Base-by-base conservation (phyloP, 2,113 vertebrate genomes). In the Cyrtonyx montezumae region DNA sequence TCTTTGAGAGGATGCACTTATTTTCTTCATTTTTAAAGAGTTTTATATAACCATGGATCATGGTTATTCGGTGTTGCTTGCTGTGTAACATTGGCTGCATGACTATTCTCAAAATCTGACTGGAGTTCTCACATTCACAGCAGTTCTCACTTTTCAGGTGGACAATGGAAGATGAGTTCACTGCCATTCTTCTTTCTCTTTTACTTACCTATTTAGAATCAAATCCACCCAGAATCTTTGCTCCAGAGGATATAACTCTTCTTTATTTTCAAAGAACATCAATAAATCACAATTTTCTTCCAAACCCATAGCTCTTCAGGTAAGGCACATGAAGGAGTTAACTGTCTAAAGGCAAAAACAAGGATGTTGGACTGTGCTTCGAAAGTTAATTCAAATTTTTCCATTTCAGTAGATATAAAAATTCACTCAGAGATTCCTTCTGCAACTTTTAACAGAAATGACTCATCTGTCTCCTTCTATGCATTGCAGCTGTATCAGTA, bases 61-160 rank as follows among this genome's bases (percentile, higher is more conserved):
- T 23, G 58, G 32, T 76, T 84, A 62, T 87, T 83, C 2, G 7
- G 26, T 6, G 8, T 32, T 75, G 3, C 49, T 74, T 83, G 34
- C 49, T 74, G 51, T 11, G 2, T 69, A 34, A 7, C 22, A 8
- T 13, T 1, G 0, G 4, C 75, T 82, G 26, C 4, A 10, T 36
- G 40, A 34, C 70, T 76, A 4, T 21, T 87, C 55, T 67, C 12
- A 37, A 10, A 36, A 73, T 37, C 17, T 1, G 5, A 0, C 45
- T 30, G 17, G 20, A n/a, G 30, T 56, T 89, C 62, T 71, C 25
- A 37, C 6, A n/a, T 48, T 59, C 55, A 32, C 48, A 61, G 28
- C 13, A 68, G 25, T 74, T 69, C 23, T 37, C 23, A n/a, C 8
- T 6, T 77, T 70, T 79, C 2, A 0, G 5, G 9, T 40, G 30